Conservation (phyloP, 2,888 invertebrate species). For the Ophonus ardosiacus region DNA sequence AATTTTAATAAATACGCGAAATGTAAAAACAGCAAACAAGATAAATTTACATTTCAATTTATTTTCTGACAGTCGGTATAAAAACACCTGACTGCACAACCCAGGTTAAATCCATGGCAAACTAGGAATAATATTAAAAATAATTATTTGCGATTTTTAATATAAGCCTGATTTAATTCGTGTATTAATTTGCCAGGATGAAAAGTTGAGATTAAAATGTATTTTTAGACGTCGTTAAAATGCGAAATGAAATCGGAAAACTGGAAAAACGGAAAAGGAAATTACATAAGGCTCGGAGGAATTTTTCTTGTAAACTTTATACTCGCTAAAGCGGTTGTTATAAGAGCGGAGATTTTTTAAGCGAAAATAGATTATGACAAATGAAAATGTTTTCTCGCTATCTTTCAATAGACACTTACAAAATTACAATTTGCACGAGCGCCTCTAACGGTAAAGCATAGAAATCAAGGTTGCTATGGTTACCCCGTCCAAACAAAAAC, state of each 20-base stretch:
- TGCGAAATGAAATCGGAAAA: constrained; percentile 31
- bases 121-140: constrained; percentile 37
- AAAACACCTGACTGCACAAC: constrained; percentile 1
- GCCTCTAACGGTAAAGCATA: too few species aligned
- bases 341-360: neutral
- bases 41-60: constrained; percentile 6
- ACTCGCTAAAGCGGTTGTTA: constrained; percentile 13
- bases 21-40: too few species aligned
- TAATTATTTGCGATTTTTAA: constrained; percentile 35
- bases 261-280: constrained; percentile 41
- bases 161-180: constrained; percentile 7
- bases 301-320: constrained; percentile 41
- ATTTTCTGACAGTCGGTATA: neutral
- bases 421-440: too few species aligned
- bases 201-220: constrained; percentile 39
- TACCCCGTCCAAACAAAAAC: too few species aligned
- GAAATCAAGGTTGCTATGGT: too few species aligned
- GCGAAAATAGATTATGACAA: constrained; percentile 23
- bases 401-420: neutral
- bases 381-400: neutral
- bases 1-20: too few species aligned
- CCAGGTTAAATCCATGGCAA: neutral
- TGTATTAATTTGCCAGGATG: constrained; percentile 25
- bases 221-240: constrained; percentile 43
- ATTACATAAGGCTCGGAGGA: constrained; percentile 30